These are phyloP conservation scores for Typhlichthys eigenmanni DNA, from an alignment of 2,797 vertebrate species.

Conservation along the genomic window DNA sequence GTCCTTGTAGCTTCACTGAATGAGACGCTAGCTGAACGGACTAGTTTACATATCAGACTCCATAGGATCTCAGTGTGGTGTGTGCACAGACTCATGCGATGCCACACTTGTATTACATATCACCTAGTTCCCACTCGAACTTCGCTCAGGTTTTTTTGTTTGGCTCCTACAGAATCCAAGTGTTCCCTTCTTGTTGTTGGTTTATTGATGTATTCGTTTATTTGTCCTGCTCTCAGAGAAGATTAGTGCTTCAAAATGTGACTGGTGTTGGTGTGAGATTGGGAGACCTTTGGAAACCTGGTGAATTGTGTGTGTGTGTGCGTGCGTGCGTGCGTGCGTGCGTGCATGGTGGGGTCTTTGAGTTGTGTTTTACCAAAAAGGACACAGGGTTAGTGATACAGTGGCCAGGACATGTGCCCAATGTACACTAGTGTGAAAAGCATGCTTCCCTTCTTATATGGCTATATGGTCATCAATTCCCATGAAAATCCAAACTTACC, in stretches of 20 bases:
- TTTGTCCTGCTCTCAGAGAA: constrained; percentile 42
- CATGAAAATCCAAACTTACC: no score
- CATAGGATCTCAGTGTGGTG: constrained; percentile 41
- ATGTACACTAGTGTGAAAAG: background rate
- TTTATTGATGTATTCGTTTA: constrained; percentile 9
- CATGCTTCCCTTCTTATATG: no score
- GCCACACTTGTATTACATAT: constrained; percentile 61
- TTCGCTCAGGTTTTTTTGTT: constrained; percentile 79
- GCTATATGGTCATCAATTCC: no score
- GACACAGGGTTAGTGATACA: constrained; percentile 12
- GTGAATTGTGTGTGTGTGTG: background rate
- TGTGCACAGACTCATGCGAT: constrained; percentile 50
- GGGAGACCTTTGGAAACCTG: background rate
- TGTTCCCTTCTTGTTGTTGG: constrained; percentile 20
- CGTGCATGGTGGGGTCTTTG: constrained; percentile 19
- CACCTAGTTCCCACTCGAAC: constrained; percentile 64
- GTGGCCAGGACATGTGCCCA: background rate
- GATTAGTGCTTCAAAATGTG: constrained; percentile 14
- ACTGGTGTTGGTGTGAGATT: constrained; percentile 11
- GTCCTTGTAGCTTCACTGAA: constrained; percentile 65
- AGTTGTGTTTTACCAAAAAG: constrained; percentile 50
- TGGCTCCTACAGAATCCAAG: constrained; percentile 57
- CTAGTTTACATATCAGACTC: constrained; percentile 35
- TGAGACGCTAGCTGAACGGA: constrained; percentile 43
- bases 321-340: constrained; percentile 14